phyloP scores from a whole-genome alignment of 1,140 invertebrate genomes.

The Protaetia brevitarsis region DNA sequence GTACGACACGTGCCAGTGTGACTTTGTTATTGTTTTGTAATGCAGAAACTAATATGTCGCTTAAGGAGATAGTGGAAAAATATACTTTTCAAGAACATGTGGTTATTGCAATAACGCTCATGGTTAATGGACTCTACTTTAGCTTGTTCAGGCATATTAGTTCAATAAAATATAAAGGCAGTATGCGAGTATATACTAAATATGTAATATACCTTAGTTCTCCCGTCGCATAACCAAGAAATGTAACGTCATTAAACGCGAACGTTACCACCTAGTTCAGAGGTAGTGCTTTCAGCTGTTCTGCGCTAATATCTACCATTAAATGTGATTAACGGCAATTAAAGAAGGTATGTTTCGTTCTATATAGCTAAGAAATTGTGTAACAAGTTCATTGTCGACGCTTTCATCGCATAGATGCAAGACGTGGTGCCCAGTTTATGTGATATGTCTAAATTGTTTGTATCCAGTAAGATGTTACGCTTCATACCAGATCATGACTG shows the following conservation, averaged over 20 bases:
- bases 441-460: not conserved
- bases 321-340: not conserved
- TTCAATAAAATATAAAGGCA: too few species aligned
- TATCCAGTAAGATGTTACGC: not conserved
- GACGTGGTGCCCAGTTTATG: not conserved
- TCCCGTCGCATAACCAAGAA: not conserved
- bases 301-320: not conserved
- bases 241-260: not conserved
- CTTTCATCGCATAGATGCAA: not conserved
- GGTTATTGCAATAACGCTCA: too few species aligned
- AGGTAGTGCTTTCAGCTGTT: not conserved
- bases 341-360: not conserved
- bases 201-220: too few species aligned
- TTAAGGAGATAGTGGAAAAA: too few species aligned
- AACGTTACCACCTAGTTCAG: not conserved
- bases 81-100: too few species aligned
- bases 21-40: too few species aligned
- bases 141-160: too few species aligned
- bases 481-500: not conserved
- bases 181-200: too few species aligned
- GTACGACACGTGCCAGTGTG: too few species aligned
- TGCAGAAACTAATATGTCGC: too few species aligned
- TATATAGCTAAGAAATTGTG: not conserved
- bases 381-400: not conserved
- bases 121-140: too few species aligned